phyloP scores from a whole-genome alignment of 1,140 invertebrate species.

The Eumeta japonica region DNA sequence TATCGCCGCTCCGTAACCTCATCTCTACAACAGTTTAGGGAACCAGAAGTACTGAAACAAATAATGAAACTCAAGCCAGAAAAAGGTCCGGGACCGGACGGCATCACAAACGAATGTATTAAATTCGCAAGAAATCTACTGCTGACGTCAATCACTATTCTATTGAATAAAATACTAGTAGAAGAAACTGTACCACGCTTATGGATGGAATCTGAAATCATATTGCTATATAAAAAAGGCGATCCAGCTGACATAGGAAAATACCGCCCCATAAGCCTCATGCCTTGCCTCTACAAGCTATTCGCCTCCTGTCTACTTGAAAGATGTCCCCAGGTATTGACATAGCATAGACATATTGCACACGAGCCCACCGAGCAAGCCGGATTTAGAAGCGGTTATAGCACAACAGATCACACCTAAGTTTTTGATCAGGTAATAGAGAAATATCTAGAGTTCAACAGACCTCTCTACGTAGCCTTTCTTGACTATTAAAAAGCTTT shows the following conservation, averaged over 20 bases:
- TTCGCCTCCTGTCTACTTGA: constrained; percentile 19
- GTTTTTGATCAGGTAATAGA: constrained; percentile 19
- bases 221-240: constrained; percentile 28
- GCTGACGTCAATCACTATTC: constrained; percentile 10
- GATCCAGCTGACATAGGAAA: constrained; percentile 18
- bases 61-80: not conserved
- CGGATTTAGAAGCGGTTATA: constrained; percentile 26
- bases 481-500: constrained; percentile 17
- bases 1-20: too few relatives aligned
- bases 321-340: constrained; percentile 16
- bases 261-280: constrained; percentile 29
- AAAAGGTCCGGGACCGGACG: not conserved
- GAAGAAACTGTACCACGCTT: constrained; percentile 16
- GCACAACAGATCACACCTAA: constrained; percentile 21
- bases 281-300: constrained; percentile 23
- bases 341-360: too few relatives aligned
- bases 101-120: constrained; percentile 1
- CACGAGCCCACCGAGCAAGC: constrained; percentile 30
- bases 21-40: too few relatives aligned
- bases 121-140: not conserved
- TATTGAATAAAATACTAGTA: too few relatives aligned
- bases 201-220: constrained; percentile 23
- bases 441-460: too few relatives aligned
- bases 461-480: too few relatives aligned
- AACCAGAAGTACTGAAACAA: too few relatives aligned